Conservation (phyloP, 2,888 invertebrate species). For the Patella ulyssiponensis region DNA sequence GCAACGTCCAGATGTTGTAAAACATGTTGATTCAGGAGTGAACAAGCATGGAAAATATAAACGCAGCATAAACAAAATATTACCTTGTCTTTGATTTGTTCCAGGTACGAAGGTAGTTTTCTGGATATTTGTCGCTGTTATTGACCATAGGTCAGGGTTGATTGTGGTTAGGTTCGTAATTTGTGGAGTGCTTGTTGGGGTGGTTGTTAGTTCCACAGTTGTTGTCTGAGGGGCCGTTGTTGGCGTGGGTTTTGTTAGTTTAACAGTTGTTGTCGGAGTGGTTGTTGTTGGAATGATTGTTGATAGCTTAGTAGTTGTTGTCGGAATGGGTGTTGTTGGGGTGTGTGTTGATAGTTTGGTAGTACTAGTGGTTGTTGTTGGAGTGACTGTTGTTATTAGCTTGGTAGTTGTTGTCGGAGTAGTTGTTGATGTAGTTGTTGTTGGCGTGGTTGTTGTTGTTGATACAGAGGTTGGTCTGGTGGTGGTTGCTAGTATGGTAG, state of each 20-base stretch:
- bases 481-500: not conserved
- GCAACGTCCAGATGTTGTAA: no score
- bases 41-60: no score
- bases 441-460: not conserved
- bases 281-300: not conserved
- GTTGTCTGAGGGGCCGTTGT: not conserved
- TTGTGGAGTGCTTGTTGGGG: not conserved
- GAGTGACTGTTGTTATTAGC: not conserved
- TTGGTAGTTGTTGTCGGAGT: not conserved
- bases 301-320: not conserved
- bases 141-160: no score
- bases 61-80: no score
- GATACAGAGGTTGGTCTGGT: not conserved
- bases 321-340: not conserved
- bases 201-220: not conserved
- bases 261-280: not conserved
- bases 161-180: no score
- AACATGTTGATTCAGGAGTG: no score
- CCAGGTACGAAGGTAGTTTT: no score
- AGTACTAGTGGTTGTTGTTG: not conserved
- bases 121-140: no score
- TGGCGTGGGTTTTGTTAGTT: not conserved
- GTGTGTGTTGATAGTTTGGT: not conserved
- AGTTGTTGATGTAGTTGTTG: not conserved
- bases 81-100: no score